Percentiles rank a stretch among this genome's conserved stretches.
Evolutionary conservation across 2,797 vertebrate species (phyloP).

Genomic region (Dermochelys coriacea): DNA sequence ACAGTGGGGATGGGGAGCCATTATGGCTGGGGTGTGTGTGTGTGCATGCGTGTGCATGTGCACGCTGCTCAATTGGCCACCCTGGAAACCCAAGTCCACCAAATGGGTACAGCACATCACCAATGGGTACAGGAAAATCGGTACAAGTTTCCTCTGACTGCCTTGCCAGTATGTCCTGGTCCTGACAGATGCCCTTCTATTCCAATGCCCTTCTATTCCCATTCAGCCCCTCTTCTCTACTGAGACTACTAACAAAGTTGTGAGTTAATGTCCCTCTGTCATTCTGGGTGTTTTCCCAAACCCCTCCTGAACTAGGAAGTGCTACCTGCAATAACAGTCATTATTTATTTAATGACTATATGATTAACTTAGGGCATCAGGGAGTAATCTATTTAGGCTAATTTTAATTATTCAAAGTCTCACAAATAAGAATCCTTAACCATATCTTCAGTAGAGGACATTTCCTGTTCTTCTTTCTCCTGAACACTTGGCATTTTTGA

Average conservation of each 20-base stretch:
- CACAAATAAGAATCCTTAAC: slow-evolving; percentile 51
- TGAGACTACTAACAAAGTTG: not conserved
- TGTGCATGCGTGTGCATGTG: fast-evolving
- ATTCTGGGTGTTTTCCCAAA: not conserved
- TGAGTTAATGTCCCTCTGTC: not conserved
- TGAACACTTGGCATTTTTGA: not conserved
- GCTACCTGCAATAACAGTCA: not conserved
- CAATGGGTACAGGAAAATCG: not conserved
- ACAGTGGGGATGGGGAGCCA: not conserved
- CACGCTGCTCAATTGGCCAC: fast-evolving
- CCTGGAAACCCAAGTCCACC: not conserved
- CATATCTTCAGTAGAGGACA: slow-evolving; percentile 27
- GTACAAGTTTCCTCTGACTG: not conserved
- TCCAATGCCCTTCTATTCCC: not conserved
- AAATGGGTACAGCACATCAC: not conserved
- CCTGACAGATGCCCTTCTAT: not conserved
- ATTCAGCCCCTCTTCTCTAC: not conserved
- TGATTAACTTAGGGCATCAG: slow-evolving; percentile 58
- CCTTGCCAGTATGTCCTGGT: not conserved
- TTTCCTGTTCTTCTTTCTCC: slow-evolving; percentile 6
- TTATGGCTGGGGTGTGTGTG: fast-evolving
- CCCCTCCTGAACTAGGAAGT: slow-evolving; percentile 14
- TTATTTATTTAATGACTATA: slow-evolving; percentile 1
- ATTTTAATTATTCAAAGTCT: slow-evolving; percentile 67
- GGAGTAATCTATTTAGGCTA: slow-evolving; percentile 61